Percentiles rank a stretch among this genome's conserved stretches.
phyloP scores from a whole-genome alignment of 2,888 invertebrate species.

The Thelaira solivaga region DNA sequence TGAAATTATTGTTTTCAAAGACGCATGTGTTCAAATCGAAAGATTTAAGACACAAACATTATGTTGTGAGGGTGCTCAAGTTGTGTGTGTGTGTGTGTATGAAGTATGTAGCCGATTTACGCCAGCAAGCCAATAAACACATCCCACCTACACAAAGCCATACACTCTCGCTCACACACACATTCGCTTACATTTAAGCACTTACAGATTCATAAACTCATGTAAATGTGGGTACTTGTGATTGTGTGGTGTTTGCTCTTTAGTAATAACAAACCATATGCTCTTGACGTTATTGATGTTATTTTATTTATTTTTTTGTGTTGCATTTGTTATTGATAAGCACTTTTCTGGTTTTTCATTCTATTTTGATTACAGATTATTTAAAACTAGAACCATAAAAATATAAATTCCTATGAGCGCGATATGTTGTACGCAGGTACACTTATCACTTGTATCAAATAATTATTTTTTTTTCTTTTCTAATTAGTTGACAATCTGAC shows the following conservation, averaged over 20 bases:
- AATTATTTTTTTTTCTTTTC: not conserved
- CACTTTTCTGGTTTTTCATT: not conserved
- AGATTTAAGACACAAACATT: constrained; percentile 71
- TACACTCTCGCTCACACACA: not conserved
- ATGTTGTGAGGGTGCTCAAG: constrained; percentile 66
- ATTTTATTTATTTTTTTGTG: constrained; percentile 36
- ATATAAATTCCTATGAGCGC: too few species aligned
- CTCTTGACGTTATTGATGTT: too few species aligned
- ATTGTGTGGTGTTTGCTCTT: constrained; percentile 1
- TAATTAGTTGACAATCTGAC: not conserved
- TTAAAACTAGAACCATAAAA: too few species aligned
- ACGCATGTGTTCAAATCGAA: constrained; percentile 66
- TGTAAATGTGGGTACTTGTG: constrained; percentile 6
- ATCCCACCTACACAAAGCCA: constrained; percentile 27
- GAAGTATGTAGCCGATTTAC: too few species aligned
- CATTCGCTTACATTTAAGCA: not conserved
- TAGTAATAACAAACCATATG: constrained; percentile 15
- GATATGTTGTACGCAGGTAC: too few species aligned
- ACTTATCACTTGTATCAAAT: not conserved
- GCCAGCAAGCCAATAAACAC: not conserved
- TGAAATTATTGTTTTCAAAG: not conserved
- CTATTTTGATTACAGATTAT: too few species aligned
- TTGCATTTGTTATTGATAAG: not conserved
- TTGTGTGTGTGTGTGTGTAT: not conserved
- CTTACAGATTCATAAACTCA: not conserved